These are phyloP conservation scores for Aporophyla lueneburgensis DNA, from an alignment of 2,888 invertebrate species.

Conservation along the genomic window DNA sequence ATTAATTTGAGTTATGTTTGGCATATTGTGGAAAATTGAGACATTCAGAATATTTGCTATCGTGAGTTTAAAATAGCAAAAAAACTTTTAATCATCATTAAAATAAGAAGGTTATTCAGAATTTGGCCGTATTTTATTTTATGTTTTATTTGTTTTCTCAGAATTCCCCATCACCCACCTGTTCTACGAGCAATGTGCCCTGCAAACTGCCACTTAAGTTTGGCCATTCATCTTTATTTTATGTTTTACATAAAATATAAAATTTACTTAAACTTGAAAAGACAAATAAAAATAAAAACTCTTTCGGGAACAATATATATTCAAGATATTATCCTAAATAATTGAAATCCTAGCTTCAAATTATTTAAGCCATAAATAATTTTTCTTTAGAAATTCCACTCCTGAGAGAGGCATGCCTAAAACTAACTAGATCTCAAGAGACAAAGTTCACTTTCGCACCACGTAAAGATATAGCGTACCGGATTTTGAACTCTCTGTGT, in stretches of 20 bases:
- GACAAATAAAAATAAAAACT: not conserved
- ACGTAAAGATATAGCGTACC: no score
- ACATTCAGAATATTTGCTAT: not conserved
- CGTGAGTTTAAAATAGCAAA: no score
- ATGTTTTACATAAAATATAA: not conserved
- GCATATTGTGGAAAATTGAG: not conserved
- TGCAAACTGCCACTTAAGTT: no score
- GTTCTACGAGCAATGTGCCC: no score
- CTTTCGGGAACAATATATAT: not conserved
- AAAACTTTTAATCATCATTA: no score
- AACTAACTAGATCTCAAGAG: conserved; percentile 9
- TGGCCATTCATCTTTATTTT: no score
- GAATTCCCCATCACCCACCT: no score
- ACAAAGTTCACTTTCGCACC: not conserved
- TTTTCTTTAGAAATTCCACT: not conserved
- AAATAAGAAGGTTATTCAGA: no score
- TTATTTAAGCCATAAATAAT: not conserved
- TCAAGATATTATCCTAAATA: not conserved
- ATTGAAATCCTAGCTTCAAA: not conserved
- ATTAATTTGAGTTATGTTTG: not conserved
- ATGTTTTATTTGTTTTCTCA: no score
- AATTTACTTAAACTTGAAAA: not conserved
- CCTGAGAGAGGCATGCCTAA: not conserved
- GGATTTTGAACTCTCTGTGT: no score
- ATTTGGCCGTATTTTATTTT: no score